Evolutionary conservation across 2,888 invertebrate species (phyloP).

Genomic region (Lasioglossum villosulum): DNA sequence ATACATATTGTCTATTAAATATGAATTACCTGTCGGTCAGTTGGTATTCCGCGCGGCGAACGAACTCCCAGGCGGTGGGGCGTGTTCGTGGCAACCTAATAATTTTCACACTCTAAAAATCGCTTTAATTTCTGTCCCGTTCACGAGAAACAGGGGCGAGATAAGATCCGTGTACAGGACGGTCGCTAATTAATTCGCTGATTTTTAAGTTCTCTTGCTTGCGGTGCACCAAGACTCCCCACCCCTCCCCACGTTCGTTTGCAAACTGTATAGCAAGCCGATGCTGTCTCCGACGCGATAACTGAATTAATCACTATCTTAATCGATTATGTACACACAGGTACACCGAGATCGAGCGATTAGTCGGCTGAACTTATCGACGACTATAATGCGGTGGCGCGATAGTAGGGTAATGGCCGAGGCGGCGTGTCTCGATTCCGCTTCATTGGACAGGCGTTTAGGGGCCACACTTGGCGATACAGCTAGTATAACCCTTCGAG

Average conservation of each 20-base stretch:
- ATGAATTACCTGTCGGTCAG: not conserved
- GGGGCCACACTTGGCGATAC: not conserved
- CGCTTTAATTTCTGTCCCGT: constrained; percentile 10
- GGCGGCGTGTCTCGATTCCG: constrained; percentile 66
- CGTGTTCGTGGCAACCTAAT: constrained; percentile 5
- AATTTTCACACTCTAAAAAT: constrained; percentile 9
- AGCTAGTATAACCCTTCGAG: not conserved
- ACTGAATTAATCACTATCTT: constrained; percentile 63
- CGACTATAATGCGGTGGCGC: constrained; percentile 48
- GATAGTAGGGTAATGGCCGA: constrained; percentile 57
- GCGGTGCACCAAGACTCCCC: not conserved
- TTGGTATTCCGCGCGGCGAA: not conserved
- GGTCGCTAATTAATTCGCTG: constrained; percentile 34
- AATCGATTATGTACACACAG: constrained; percentile 45
- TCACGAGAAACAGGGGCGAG: not conserved
- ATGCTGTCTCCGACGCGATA: constrained; percentile 34
- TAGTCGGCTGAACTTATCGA: constrained; percentile 45
- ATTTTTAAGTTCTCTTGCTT: not conserved
- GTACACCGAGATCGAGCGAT: constrained; percentile 45
- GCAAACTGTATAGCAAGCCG: not conserved
- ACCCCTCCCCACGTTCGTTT: not conserved
- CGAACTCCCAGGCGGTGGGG: not conserved
- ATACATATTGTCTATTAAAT: not conserved
- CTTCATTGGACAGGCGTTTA: constrained; percentile 61
- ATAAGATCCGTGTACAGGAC: constrained; percentile 16